A percentile compares a stretch with the other conserved stretches of the same genome.
Conservation (phyloP, 2,797 vertebrate genomes). For the Falco biarmicus region DNA sequence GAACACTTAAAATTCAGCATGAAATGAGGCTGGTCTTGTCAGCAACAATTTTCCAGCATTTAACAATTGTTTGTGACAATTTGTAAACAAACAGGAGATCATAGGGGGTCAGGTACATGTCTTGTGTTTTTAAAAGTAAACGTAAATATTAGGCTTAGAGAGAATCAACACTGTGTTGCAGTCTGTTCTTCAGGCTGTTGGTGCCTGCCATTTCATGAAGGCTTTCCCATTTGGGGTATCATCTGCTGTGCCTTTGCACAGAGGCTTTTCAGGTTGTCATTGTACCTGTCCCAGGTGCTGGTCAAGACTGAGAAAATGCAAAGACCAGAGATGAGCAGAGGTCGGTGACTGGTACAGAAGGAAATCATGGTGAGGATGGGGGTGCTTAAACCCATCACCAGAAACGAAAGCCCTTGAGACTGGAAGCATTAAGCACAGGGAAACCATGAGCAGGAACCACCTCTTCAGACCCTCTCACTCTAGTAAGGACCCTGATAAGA, state of each 20-base stretch:
- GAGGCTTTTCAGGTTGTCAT: not conserved
- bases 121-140: not conserved
- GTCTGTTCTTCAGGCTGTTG: not conserved
- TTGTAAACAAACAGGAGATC: not conserved
- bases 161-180: not conserved
- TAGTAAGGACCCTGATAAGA: not conserved
- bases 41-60: no score
- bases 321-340: not conserved
- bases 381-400: not conserved
- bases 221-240: not conserved
- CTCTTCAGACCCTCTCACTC: not conserved
- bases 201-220: not conserved
- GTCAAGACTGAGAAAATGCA: not conserved
- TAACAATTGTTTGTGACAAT: not conserved
- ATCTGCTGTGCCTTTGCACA: not conserved
- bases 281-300: not conserved
- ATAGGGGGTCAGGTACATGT: not conserved
- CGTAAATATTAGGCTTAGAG: not conserved
- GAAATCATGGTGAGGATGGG: not conserved
- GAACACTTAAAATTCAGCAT: not conserved
- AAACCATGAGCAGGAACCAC: not conserved
- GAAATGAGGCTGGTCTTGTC: not conserved
- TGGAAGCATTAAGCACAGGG: not conserved
- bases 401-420: not conserved
- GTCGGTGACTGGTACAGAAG: rapidly evolving